Percentiles rank a stretch among this genome's conserved stretches.
Evolutionary conservation across 2,888 invertebrate genomes (phyloP).

Genomic region (Cordylochernes scorpioides): DNA sequence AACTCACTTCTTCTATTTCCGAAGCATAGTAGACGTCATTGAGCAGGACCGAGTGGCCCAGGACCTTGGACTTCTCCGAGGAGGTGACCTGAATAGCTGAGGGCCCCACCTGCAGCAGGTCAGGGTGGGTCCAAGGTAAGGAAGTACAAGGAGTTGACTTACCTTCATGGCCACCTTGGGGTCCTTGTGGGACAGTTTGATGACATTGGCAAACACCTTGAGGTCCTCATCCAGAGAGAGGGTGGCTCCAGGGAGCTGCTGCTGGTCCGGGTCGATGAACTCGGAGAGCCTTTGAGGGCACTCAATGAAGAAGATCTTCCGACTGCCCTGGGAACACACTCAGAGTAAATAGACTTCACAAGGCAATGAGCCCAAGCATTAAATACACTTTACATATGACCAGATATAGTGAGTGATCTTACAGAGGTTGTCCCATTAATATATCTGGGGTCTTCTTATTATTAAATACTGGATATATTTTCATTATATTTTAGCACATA

Average conservation of each 20-base stretch:
- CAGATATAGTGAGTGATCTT: not conserved
- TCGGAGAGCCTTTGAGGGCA: slow-evolving; percentile 59
- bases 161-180: slow-evolving; percentile 90
- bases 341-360: not conserved
- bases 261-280: slow-evolving; percentile 68
- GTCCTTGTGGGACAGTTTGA: slow-evolving; percentile 85
- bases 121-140: too few species aligned
- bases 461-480: too few species aligned
- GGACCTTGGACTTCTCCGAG: slow-evolving; percentile 78
- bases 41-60: slow-evolving; percentile 64
- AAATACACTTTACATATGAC: not conserved
- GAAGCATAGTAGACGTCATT: slow-evolving; percentile 96
- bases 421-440: not conserved
- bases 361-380: not conserved
- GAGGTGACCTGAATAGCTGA: slow-evolving; percentile 88
- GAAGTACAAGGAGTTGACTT: too few species aligned
- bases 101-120: slow-evolving; percentile 44
- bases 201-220: slow-evolving; percentile 75
- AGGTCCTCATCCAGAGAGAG: slow-evolving; percentile 79
- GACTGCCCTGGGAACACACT: slow-evolving; percentile 36
- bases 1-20: slow-evolving; percentile 92
- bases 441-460: not conserved
- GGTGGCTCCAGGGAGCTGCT: slow-evolving; percentile 82
- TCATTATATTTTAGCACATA: too few species aligned
- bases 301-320: slow-evolving; percentile 76